Base-by-base conservation (phyloP, 2,113 vertebrate genomes). In the Balaeniceps rex region DNA sequence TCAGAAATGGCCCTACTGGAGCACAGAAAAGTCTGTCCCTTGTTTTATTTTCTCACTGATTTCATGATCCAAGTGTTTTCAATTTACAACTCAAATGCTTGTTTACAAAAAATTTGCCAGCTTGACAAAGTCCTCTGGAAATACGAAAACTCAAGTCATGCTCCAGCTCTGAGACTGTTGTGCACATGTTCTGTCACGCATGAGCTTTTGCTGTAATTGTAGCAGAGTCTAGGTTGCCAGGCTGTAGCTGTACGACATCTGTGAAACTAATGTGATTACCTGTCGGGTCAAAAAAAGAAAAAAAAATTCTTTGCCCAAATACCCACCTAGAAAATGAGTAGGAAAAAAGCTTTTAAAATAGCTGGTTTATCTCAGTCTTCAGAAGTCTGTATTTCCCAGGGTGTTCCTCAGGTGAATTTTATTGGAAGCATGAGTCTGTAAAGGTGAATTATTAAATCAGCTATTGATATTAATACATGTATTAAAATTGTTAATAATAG, bases 81-180 rank as follows among this genome's bases (percentile, higher is more conserved):
- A 95, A 94, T 98, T 97, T 97, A 91, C 81, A 96, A 68, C 81
- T 85, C 72, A 83, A 97, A 93, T 68, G 72, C 89, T 87, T 96
- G 77, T 74, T 96, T 96, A 93, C 84, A 78, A 96, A 87, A 88
- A 85, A 91, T 3, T 44, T 93, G n/a, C 79, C 83, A 87, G 81
- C 76, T 80, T 75, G 68, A 80, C 76, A 87, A 83, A 84, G 72
- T 92, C 80, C 66, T 88, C 87, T 89, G 87, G 70, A 94, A 93
- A 92, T 72, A 89, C 33, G 76, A 92, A 94, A 90, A 91, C 63
- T 70, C 55, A 55, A 86, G 87, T 74, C 74, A 33, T 83, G 95
- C 60, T 94, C 25, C 74, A 58, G 65, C 78, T 85, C 75, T 40
- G 84, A 95, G 84, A 55, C 80, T 0, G 6, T 90, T 75, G 38